A percentile compares a stretch with the other conserved stretches of the same genome.
Conservation (phyloP, 2,888 invertebrate species). For the Drepanosiphum platanoidis region DNA sequence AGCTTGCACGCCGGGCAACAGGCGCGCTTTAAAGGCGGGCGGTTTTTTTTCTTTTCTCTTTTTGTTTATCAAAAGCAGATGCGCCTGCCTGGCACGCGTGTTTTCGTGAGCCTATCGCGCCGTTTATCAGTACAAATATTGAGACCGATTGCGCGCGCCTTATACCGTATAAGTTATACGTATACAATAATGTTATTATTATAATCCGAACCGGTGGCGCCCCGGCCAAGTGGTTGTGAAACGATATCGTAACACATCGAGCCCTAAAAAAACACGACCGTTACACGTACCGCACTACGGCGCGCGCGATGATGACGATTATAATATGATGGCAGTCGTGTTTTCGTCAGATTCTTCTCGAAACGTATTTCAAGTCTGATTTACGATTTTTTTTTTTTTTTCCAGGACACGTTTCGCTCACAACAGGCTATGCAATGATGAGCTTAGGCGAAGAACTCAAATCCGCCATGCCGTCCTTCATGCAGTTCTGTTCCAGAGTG, state of each 20-base stretch:
- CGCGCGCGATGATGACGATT: too few relatives aligned
- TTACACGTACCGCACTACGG: too few relatives aligned
- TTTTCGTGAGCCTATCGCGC: not conserved
- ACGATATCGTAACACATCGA: conserved; percentile 17
- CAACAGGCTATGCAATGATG: conserved; percentile 56
- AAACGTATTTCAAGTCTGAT: too few relatives aligned
- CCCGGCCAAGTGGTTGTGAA: conserved; percentile 30
- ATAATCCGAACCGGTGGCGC: conserved; percentile 26
- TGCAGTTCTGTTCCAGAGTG: conserved; percentile 56
- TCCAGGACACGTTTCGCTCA: conserved; percentile 19
- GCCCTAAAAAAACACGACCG: conserved; percentile 17
- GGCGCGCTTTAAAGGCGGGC: conserved; percentile 29
- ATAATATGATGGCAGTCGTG: not conserved
- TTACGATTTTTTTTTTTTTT: not conserved
- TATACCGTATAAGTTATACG: too few relatives aligned
- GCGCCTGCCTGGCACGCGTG: conserved; percentile 17
- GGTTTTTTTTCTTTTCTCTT: conserved; percentile 11
- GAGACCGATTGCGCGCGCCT: too few relatives aligned
- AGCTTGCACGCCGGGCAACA: conserved; percentile 48
- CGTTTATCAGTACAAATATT: conserved; percentile 58
- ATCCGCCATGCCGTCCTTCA: conserved; percentile 58
- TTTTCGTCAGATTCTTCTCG: too few relatives aligned
- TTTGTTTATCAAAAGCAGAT: conserved; percentile 49
- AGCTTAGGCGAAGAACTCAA: conserved; percentile 56
- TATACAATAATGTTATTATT: conserved; percentile 14